Evolutionary conservation across 2,888 invertebrate species (phyloP).

Genomic region (Thymelicus sylvestris): DNA sequence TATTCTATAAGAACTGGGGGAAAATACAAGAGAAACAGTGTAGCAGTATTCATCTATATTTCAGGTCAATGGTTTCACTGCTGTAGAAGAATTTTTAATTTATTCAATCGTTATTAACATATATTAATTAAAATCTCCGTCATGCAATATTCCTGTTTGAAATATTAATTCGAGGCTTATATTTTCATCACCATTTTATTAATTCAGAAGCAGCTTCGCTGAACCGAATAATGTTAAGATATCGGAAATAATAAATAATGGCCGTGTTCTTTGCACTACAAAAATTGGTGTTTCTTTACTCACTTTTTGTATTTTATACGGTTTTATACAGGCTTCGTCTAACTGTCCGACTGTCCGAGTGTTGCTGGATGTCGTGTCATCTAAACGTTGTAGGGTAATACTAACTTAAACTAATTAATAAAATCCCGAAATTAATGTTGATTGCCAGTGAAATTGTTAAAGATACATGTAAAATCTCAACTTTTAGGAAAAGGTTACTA

Average conservation of each 20-base stretch:
- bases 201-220: conserved; percentile 4
- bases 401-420: no score
- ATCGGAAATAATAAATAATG: conserved; percentile 7
- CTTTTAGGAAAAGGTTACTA: no score
- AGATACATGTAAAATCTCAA: no score
- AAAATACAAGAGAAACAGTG: no score
- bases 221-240: conserved; percentile 21
- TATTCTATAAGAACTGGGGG: no score
- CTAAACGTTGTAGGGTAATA: no score
- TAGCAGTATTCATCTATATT: background rate
- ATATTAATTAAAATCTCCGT: conserved; percentile 1
- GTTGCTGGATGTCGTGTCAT: background rate
- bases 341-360: background rate
- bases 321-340: no score
- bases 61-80: background rate
- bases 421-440: no score
- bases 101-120: background rate
- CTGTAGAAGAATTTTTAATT: background rate
- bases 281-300: background rate
- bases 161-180: background rate
- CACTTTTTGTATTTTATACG: background rate
- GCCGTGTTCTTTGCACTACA: background rate
- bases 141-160: background rate
- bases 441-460: no score
- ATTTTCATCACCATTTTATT: conserved; percentile 2